Evolutionary conservation across 2,888 invertebrate genomes (phyloP).

Genomic region (Julus scanicus): DNA sequence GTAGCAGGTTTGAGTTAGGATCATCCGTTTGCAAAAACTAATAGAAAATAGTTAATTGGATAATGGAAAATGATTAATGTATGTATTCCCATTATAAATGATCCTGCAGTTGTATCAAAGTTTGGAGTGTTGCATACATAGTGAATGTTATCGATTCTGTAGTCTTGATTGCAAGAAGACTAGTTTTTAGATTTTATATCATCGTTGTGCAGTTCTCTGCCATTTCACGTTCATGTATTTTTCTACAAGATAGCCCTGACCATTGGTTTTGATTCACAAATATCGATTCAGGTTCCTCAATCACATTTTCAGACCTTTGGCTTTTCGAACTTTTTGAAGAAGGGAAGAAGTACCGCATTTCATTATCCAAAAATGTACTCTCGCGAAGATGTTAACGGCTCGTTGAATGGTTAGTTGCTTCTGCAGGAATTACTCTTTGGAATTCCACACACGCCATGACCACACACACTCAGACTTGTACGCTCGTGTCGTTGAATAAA

Average conservation of each 20-base stretch:
- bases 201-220: background rate
- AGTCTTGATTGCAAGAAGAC: background rate
- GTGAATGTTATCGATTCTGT: background rate
- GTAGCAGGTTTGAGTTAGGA: too few relatives aligned
- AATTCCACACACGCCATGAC: constrained; percentile 32
- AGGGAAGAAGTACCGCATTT: constrained; percentile 16
- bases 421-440: background rate
- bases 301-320: background rate
- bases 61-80: background rate
- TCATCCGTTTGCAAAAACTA: background rate
- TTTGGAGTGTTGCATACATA: background rate
- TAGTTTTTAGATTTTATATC: background rate
- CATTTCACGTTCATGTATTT: background rate
- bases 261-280: background rate
- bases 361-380: constrained; percentile 41
- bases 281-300: background rate
- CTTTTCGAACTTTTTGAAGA: background rate
- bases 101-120: background rate
- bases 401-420: constrained; percentile 37
- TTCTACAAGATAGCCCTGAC: background rate
- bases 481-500: constrained; percentile 41
- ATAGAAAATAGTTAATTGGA: background rate
- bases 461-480: constrained; percentile 30
- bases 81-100: background rate
- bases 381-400: constrained; percentile 21